These are phyloP conservation scores for Eupsittula cactorum DNA, from an alignment of 2,113 vertebrate species.

Conservation along the genomic window DNA sequence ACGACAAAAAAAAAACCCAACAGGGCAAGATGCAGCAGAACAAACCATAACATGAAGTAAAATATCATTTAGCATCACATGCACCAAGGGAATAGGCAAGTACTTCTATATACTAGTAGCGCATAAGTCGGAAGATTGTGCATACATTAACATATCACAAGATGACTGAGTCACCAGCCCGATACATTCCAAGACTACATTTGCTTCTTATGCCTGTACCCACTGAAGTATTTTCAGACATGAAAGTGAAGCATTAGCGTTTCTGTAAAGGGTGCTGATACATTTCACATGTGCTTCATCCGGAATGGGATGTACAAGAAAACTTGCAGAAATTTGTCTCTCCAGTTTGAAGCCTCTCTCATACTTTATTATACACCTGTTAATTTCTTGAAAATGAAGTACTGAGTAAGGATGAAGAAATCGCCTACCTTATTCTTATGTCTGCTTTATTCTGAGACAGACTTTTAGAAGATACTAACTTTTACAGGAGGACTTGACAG, in stretches of 20 bases:
- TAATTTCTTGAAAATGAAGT: background rate
- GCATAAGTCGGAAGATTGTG: background rate
- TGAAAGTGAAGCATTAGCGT: background rate
- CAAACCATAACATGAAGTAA: background rate
- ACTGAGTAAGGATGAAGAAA: background rate
- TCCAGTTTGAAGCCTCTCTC: background rate
- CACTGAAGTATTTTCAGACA: slow-evolving; percentile 59
- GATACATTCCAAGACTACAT: slow-evolving; percentile 54
- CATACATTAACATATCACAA: slow-evolving; percentile 62
- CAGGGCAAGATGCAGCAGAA: background rate
- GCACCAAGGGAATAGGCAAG: background rate
- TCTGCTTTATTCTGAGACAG: background rate
- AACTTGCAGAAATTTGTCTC: background rate
- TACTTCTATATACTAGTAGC: background rate
- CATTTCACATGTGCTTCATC: slow-evolving; percentile 21
- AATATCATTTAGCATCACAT: background rate
- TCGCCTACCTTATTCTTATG: background rate
- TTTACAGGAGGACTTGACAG: background rate
- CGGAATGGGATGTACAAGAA: background rate
- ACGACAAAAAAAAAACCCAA: background rate
- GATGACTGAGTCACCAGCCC: slow-evolving; percentile 59
- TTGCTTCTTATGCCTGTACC: slow-evolving; percentile 50
- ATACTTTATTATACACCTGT: background rate
- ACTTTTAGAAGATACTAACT: background rate
- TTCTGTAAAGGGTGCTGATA: slow-evolving; percentile 6